Evolutionary conservation across 2,888 invertebrate genomes (phyloP).

Genomic region (Thereva unica): DNA sequence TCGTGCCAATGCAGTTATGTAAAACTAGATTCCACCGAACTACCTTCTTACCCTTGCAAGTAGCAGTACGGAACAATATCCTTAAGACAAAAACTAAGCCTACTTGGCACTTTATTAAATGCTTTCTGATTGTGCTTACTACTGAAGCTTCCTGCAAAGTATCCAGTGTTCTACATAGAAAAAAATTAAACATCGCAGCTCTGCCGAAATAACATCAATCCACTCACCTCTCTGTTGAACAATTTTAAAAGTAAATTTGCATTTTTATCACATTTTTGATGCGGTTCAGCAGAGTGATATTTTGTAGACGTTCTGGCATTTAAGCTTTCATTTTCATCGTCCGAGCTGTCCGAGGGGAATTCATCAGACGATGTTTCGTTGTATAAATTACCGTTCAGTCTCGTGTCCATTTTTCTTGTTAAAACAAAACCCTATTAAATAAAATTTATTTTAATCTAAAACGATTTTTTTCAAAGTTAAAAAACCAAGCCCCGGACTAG

Average conservation of each 20-base stretch:
- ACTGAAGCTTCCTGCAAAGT: slow-evolving; percentile 59
- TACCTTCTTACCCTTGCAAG: slow-evolving; percentile 53
- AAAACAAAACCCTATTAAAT: too few relatives aligned
- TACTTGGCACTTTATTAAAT: slow-evolving; percentile 62
- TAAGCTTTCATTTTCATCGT: slow-evolving; percentile 43
- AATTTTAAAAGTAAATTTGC: slow-evolving; percentile 60
- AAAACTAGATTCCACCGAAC: background rate
- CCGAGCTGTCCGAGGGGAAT: slow-evolving; percentile 50
- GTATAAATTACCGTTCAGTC: slow-evolving; percentile 43
- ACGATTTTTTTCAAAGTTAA: too few relatives aligned
- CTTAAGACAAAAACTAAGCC: slow-evolving; percentile 66
- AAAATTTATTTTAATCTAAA: too few relatives aligned
- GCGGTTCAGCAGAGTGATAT: too few relatives aligned
- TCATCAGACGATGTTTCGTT: slow-evolving; percentile 46
- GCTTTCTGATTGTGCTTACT: slow-evolving; percentile 59
- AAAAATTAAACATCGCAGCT: background rate
- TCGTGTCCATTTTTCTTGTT: slow-evolving; percentile 39
- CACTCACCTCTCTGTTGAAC: slow-evolving; percentile 66
- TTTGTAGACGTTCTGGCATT: background rate
- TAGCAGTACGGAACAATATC: slow-evolving; percentile 64
- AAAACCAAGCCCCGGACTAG: too few relatives aligned
- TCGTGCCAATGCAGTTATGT: background rate
- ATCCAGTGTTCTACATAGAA: slow-evolving; percentile 60
- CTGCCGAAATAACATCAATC: background rate
- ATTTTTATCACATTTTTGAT: slow-evolving; percentile 40